A percentile compares a stretch with the other conserved stretches of the same genome.
These are phyloP conservation scores for Lochmaea capreae DNA, from an alignment of 2,888 invertebrate genomes.

Conservation along the genomic window DNA sequence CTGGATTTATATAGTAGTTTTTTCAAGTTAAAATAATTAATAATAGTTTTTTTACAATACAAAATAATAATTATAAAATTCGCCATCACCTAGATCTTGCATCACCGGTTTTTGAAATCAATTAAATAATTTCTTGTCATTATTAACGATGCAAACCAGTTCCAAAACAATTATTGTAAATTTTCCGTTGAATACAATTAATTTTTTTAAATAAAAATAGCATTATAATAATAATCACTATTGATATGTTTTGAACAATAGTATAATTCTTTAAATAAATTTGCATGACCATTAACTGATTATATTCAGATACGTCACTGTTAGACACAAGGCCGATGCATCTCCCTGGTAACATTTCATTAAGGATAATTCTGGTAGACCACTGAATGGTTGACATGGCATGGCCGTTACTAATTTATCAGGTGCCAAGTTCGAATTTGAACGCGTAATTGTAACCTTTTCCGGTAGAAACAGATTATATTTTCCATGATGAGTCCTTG, in stretches of 20 bases:
- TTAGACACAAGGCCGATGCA: constrained; percentile 36
- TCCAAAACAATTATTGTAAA: too few species aligned
- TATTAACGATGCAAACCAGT: too few species aligned
- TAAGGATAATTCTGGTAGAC: constrained; percentile 53
- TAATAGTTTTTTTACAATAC: too few species aligned
- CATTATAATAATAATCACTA: too few species aligned
- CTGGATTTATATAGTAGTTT: too few species aligned
- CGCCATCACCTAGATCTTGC: too few species aligned
- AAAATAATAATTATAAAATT: too few species aligned
- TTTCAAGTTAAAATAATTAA: too few species aligned
- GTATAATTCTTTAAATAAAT: not conserved
- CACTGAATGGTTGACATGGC: constrained; percentile 51
- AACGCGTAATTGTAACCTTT: constrained; percentile 59
- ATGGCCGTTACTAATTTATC: constrained; percentile 59
- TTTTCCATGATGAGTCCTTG: constrained; percentile 57
- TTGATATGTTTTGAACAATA: not conserved
- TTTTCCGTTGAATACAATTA: too few species aligned
- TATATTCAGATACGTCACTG: constrained; percentile 20
- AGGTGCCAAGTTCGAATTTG: constrained; percentile 61
- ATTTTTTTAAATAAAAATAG: too few species aligned
- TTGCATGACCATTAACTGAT: not conserved
- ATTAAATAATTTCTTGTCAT: too few species aligned
- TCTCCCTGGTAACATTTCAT: constrained; percentile 45
- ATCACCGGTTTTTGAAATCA: too few species aligned
- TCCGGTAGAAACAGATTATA: constrained; percentile 57